Evolutionary conservation across 2,888 invertebrate genomes (phyloP), one percentile per base, ranked within the genome.

Genomic region (Sepioteuthis lessoniana): DNA sequence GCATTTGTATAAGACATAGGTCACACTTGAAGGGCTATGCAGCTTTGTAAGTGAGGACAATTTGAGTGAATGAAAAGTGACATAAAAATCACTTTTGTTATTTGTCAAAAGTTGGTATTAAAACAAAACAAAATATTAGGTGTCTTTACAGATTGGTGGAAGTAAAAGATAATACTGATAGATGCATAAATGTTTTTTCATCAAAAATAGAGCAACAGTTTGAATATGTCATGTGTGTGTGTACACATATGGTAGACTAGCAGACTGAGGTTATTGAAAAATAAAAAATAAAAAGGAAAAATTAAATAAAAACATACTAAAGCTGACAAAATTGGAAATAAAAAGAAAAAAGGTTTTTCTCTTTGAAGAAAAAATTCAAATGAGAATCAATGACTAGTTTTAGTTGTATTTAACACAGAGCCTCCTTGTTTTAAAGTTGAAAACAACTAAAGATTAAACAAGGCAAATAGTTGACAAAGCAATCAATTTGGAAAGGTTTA

Each of bases 61-160:
- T 55, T 55, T 25, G 50, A 55, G 5, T 21, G 25, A 21, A 25
- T 7, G 7, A 10, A 76, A 10, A 76, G 76, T n/a, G 76, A 76
- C 76, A 76, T 76, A 76, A n/a, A 76, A 76, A 76, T 76, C 76
- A n/a, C 76, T 76, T 76, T n/a, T n/a, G 76, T n/a, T 76, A 76
- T 16, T n/a, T 76, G 76, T n/a, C 76, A 76, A n/a, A 42, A 76
- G n/a, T 76, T n/a, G 76, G 76, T n/a, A 76, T 13, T 16, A 76
- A 76, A 8, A 55, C 16, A 76, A 76, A 76, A n/a, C 4, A 76
- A 76, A 76, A 76, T n/a, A n/a, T n/a, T 76, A n/a, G 76, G n/a
- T 76, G n/a, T 76, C n/a, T n/a, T 76, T n/a, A 1, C n/a, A 76
- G 76, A 10, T 13, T 76, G 76, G n/a, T n/a, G n/a, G n/a, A 76